These are phyloP conservation scores for Alsophila aescularia DNA, from an alignment of 2,888 invertebrate species.

Conservation along the genomic window DNA sequence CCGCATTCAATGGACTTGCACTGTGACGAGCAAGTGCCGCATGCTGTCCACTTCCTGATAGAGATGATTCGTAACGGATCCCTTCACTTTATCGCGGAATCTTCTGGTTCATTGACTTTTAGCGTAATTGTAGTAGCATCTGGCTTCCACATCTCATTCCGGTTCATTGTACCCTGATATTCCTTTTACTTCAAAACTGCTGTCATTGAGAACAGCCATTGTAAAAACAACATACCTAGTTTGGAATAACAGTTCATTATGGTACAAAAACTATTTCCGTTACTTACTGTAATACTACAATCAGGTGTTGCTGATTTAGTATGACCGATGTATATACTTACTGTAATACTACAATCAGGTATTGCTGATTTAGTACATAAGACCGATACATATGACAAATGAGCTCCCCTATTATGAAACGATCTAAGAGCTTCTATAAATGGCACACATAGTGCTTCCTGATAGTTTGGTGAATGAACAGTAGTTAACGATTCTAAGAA, in stretches of 20 bases:
- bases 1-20: constrained; percentile 40
- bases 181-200: constrained; percentile 18
- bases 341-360: constrained; percentile 21
- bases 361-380: constrained; percentile 16
- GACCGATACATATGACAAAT: constrained; percentile 14
- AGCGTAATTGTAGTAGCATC: constrained; percentile 18
- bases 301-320: constrained; percentile 13
- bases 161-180: constrained; percentile 17
- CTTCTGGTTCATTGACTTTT: constrained; percentile 33
- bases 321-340: constrained; percentile 22
- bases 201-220: constrained; percentile 21
- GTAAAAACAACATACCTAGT: constrained; percentile 20
- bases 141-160: constrained; percentile 13
- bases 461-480: constrained; percentile 38
- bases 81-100: constrained; percentile 29
- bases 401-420: constrained; percentile 5
- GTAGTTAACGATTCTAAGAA: constrained; percentile 37
- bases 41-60: constrained; percentile 37
- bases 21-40: constrained; percentile 32
- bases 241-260: constrained; percentile 30
- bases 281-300: constrained; percentile 29
- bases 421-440: constrained; percentile 5
- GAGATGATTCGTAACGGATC: constrained; percentile 39
- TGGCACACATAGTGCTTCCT: constrained; percentile 13
- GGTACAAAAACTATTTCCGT: constrained; percentile 28